Percentiles rank a stretch among this genome's conserved stretches.
These are phyloP conservation scores for Balanococcus diminutus DNA, from an alignment of 2,888 invertebrate genomes.

Conservation along the genomic window DNA sequence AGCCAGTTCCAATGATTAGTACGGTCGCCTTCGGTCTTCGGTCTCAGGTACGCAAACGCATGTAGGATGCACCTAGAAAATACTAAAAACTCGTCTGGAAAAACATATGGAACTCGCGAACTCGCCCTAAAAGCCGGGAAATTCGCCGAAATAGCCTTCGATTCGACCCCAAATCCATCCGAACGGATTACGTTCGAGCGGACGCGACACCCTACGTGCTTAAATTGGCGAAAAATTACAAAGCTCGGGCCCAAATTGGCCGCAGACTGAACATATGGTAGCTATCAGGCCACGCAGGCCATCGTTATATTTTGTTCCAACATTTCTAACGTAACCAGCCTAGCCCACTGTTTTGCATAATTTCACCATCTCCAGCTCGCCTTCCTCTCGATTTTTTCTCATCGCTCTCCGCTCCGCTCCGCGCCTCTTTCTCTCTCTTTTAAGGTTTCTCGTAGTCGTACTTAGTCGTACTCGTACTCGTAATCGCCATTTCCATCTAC, in stretches of 20 bases:
- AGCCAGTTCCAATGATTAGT: not conserved
- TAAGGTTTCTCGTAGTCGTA: no score
- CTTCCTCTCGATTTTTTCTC: not conserved
- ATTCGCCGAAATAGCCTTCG: not conserved
- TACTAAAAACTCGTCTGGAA: not conserved
- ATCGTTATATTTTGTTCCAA: not conserved
- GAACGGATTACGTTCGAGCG: not conserved
- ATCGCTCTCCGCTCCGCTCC: not conserved
- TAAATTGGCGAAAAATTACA: not conserved
- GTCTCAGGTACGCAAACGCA: not conserved
- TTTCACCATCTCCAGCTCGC: not conserved
- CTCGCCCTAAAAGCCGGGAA: not conserved
- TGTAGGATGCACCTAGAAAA: not conserved
- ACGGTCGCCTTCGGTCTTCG: not conserved
- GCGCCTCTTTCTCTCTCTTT: not conserved
- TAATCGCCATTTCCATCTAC: not conserved
- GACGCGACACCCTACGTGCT: not conserved
- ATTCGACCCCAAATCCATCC: not conserved
- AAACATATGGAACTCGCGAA: not conserved
- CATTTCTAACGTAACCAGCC: not conserved
- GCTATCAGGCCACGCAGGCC: not conserved
- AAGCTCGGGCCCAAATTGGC: not conserved
- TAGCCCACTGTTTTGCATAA: constrained; percentile 22
- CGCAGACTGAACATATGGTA: constrained; percentile 4
- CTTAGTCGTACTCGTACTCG: no score